Evolutionary conservation across 2,888 invertebrate species (phyloP), one percentile per base, ranked within the genome.

Genomic region (Blastobasis adustella): DNA sequence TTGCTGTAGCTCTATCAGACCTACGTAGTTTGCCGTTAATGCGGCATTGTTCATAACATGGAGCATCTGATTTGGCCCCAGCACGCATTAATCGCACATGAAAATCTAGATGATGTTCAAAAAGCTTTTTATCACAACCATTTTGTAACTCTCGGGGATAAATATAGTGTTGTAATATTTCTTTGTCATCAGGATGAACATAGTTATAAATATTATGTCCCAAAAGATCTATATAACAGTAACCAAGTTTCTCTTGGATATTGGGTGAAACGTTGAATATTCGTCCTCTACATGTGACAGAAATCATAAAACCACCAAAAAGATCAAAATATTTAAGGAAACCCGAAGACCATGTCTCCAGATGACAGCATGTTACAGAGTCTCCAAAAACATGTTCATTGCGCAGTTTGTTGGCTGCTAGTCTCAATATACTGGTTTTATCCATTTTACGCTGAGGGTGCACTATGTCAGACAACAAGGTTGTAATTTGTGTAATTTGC

Each of bases 191-290:
- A 4, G 92, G 92, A 72, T 95, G 94, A 45, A 95, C 91, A 78
- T 96, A 94, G 68, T 94, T 93, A 74, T 93, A 94, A 62, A 98
- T 89, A 59, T 95, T 95, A 79, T 97, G 95, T 37, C 98, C 98
- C 76, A 97, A 91, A 67, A 98, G 89, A 79, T 98, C 98, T 66
- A 94, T 92, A 93, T 96, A 90, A 65, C 94, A 92, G 80, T 97
- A 95, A 53, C 97, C 97, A 61, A 98, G 89, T 65, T 95, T 91
- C 65, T 93, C 92, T 76, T 96, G 96, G 38, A 97, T 91, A 62
- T 94, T 94, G 50, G 94, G 93, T 39, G 97, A 96, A 40, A 96
- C 92, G 71, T 95, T 93, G 57, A 97, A 92, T 66, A 98, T 94
- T 76, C 95, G 94, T 10, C 97, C 97, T 52, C 92, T 90, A 55